phyloP scores from a whole-genome alignment of 92 coral and sea anemone genomes.

The Isaurus tuberculatus region DNA sequence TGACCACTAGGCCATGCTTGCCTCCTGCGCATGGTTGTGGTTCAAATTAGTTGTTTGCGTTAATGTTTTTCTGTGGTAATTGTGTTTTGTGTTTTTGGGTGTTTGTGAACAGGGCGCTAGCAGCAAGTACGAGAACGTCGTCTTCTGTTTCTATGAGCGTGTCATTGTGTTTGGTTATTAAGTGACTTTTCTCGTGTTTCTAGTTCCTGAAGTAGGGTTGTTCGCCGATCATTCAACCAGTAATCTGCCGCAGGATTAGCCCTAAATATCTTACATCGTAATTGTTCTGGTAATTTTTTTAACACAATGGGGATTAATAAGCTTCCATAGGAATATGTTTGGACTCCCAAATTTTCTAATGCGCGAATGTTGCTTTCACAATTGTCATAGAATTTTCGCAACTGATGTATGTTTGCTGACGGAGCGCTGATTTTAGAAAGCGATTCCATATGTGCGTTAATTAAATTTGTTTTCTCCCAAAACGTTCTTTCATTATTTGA shows the following conservation, averaged over 20 bases:
- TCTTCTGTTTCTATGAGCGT: slow-evolving; percentile 16
- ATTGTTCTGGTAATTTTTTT: slow-evolving; percentile 48
- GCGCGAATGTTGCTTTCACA: slow-evolving; percentile 47
- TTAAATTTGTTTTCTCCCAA: slow-evolving; percentile 15
- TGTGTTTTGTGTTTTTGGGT: slow-evolving; percentile 11
- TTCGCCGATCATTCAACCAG: slow-evolving; percentile 47
- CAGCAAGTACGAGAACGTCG: slow-evolving; percentile 9
- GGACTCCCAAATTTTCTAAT: slow-evolving; percentile 34
- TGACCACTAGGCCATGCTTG: no score
- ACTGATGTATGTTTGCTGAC: background rate
- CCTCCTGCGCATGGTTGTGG: slow-evolving; percentile 46
- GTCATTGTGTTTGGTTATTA: slow-evolving; percentile 42
- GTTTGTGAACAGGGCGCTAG: slow-evolving; percentile 21
- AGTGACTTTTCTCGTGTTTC: slow-evolving; percentile 62
- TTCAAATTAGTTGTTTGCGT: slow-evolving; percentile 1
- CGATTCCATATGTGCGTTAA: background rate
- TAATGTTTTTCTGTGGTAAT: slow-evolving; percentile 17
- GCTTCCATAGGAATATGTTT: slow-evolving; percentile 48
- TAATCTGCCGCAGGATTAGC: slow-evolving; percentile 50
- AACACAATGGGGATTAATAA: slow-evolving; percentile 40
- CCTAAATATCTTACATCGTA: slow-evolving; percentile 40
- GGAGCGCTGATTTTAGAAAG: slow-evolving; percentile 27
- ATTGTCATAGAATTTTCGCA: slow-evolving; percentile 32
- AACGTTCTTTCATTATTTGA: slow-evolving; percentile 11
- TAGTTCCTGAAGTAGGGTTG: slow-evolving; percentile 55